Percentiles rank a stretch among this genome's conserved stretches.
phyloP scores from a whole-genome alignment of 1,140 invertebrate genomes.

The Periplaneta americana region DNA sequence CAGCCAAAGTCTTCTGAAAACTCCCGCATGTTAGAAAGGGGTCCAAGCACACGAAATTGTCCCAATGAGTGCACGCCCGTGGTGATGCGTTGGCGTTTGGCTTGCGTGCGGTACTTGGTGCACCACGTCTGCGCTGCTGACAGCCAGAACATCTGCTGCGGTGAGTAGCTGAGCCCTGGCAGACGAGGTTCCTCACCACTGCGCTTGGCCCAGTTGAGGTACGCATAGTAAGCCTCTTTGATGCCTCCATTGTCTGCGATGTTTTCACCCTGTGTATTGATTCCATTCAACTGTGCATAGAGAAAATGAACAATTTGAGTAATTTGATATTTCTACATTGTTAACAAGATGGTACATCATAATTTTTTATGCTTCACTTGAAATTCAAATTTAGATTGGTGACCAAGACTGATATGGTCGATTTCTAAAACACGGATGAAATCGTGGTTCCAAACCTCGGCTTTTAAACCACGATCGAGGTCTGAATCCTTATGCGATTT shows the following conservation, averaged over 20 bases:
- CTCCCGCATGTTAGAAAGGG: slow-evolving; percentile 56
- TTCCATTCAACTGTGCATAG: slow-evolving; percentile 64
- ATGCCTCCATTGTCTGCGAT: slow-evolving; percentile 88
- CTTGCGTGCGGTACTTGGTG: slow-evolving; percentile 59
- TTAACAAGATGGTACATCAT: no score
- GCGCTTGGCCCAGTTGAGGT: slow-evolving; percentile 59
- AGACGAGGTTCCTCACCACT: slow-evolving; percentile 60
- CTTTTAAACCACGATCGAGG: no score
- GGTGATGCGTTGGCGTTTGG: slow-evolving; percentile 60
- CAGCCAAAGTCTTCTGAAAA: slow-evolving; percentile 63
- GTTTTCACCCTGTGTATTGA: slow-evolving; percentile 88
- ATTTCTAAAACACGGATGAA: no score
- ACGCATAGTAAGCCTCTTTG: slow-evolving; percentile 80
- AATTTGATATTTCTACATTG: no score
- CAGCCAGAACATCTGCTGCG: slow-evolving; percentile 57
- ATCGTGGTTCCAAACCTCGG: no score
- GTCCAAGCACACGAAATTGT: slow-evolving; percentile 54
- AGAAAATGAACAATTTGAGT: no score
- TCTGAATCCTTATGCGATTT: no score
- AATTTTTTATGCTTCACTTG: no score
- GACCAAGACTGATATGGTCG: no score
- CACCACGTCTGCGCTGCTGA: slow-evolving; percentile 57
- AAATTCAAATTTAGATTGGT: no score
- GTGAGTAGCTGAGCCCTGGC: slow-evolving; percentile 45
- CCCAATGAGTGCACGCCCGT: slow-evolving; percentile 49